Evolutionary conservation across 2,797 vertebrate species (phyloP), one percentile per base, ranked within the genome.

Genomic region (Semaprochilodus insignis): DNA sequence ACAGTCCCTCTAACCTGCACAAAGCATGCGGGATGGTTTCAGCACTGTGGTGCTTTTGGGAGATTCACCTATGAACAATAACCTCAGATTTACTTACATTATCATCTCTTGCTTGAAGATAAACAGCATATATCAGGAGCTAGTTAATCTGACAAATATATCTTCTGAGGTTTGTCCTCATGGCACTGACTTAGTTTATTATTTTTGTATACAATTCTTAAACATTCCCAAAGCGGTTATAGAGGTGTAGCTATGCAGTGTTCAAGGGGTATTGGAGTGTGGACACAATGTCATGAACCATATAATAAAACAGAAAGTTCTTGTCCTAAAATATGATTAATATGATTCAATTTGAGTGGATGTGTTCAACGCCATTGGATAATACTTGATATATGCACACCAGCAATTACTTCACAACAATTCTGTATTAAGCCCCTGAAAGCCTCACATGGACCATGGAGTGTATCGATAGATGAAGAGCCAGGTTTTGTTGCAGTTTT

Each of bases 131-230:
- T 62, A 34, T 23, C n/a, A 44, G 62, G 10, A 25, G 1, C 36
- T 3, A 76, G 31, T 25, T 44, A 25, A 21, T 62, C 21, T 60
- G 57, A 17, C n/a, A 60, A 23, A 5, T 40, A 6, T 11, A 4
- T 25, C 34, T 25, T 4, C 5, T 25, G 34, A 14, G 34, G 62
- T 25, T 40, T 75, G 16, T 74, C 19, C 23, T 60, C 21, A 60
- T 40, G n/a, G 25, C 19, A 13, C 7, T 62, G 57, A 44, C 13
- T 16, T 23, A 16, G 23, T 62, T 17, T 23, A 23, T 75, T 75
- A 23, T 73, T 36, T 36, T 34, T 59, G 19, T 13, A 62, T 62
- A 62, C 14, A 72, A 90, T 65, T 91, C 10, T 89, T 86, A 89
- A 89, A 1, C 8, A 0, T 69, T n/a, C 3, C 21, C 19, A 44